Percentiles rank a stretch among this genome's conserved stretches.
Evolutionary conservation across 2,888 invertebrate species (phyloP).

Genomic region (Celastrina argiolus): DNA sequence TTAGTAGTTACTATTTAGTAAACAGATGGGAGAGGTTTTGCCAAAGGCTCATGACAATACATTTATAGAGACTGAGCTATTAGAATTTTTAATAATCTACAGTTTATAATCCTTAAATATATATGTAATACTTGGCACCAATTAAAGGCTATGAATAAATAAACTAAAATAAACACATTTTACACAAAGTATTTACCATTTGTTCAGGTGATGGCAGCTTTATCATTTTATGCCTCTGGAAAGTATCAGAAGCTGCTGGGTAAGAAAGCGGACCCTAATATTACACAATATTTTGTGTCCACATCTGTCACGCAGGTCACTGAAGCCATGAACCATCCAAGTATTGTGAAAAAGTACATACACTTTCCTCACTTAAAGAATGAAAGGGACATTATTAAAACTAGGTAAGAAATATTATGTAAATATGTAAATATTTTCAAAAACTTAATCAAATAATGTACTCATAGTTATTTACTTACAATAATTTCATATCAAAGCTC

Average conservation of each 20-base stretch:
- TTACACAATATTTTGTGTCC: slow-evolving; percentile 63
- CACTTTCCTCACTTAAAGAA: slow-evolving; percentile 66
- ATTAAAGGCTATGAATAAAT: no score
- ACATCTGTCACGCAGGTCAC: slow-evolving; percentile 63
- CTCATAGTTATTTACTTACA: no score
- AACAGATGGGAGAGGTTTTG: no score
- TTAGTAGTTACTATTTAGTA: no score
- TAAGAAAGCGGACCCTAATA: slow-evolving; percentile 58
- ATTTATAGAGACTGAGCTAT: no score
- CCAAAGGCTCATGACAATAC: no score
- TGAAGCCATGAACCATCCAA: slow-evolving; percentile 62
- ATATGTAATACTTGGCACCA: no score
- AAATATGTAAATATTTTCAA: neutral
- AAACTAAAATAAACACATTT: no score
- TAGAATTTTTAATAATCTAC: no score
- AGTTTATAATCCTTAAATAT: no score
- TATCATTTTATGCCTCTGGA: slow-evolving; percentile 65
- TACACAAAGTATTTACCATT: neutral
- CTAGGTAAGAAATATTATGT: slow-evolving; percentile 44
- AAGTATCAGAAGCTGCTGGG: slow-evolving; percentile 63
- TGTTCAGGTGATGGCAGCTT: slow-evolving; percentile 58
- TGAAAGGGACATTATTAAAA: slow-evolving; percentile 61
- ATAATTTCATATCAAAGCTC: no score
- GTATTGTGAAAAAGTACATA: slow-evolving; percentile 64
- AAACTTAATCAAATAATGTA: no score